Percentiles rank a stretch among this genome's conserved stretches.
Evolutionary conservation across 2,888 invertebrate genomes (phyloP).

Genomic region (Ennomos quercinarius): DNA sequence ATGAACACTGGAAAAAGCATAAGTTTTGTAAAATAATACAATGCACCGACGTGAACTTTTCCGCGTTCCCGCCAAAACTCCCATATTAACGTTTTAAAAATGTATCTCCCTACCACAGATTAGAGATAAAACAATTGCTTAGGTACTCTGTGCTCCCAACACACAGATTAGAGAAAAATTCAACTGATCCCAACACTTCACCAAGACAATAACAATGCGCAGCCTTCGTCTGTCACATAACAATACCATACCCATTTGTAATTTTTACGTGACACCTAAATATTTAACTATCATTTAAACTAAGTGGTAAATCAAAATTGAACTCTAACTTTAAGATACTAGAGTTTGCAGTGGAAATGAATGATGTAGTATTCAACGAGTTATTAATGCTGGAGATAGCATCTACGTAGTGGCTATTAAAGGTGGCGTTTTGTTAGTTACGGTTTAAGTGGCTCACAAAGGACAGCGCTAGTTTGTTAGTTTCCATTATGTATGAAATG

Average conservation of each 20-base stretch:
- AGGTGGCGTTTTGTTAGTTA: conserved; percentile 36
- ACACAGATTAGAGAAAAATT: no score
- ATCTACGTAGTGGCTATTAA: conserved; percentile 44
- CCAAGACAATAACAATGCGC: conserved; percentile 11
- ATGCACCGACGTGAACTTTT: no score
- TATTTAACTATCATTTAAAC: neutral
- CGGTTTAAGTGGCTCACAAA: conserved; percentile 51
- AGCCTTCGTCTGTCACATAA: conserved; percentile 15
- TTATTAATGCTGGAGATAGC: conserved; percentile 45
- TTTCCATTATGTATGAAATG: no score
- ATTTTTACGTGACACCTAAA: conserved; percentile 25
- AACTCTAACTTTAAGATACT: conserved; percentile 6
- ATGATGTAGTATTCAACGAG: conserved; percentile 32
- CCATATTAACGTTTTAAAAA: no score
- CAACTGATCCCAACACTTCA: neutral
- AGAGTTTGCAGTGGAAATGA: conserved; percentile 14
- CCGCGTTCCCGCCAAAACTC: no score
- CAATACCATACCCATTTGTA: conserved; percentile 19
- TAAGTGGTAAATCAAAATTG: neutral
- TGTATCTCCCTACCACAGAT: no score
- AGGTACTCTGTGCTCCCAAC: no score
- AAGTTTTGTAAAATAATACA: no score
- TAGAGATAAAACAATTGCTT: no score
- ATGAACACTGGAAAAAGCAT: no score
- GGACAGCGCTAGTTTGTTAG: conserved; percentile 29